phyloP scores from a whole-genome alignment of 2,888 invertebrate genomes.

The Tigriopus californicus region DNA sequence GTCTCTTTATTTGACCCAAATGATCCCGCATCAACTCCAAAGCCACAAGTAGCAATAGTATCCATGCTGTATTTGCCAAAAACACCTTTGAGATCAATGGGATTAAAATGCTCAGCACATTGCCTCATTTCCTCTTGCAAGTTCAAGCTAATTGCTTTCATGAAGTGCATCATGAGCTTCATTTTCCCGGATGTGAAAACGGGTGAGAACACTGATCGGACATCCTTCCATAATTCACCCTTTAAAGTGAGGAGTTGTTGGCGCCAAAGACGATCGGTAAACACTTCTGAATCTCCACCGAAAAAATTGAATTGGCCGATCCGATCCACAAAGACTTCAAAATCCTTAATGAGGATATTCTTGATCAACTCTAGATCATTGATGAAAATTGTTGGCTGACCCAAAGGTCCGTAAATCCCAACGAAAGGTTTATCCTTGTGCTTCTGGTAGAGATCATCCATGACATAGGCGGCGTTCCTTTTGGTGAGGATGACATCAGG shows the following conservation, averaged over 20 bases:
- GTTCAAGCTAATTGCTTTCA: not conserved
- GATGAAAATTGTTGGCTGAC: not conserved
- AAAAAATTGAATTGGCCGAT: not conserved
- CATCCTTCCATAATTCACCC: conserved; percentile 5
- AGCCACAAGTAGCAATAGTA: conserved; percentile 4
- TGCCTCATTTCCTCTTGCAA: not conserved
- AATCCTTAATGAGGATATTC: not conserved
- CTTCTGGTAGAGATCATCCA: too few relatives aligned
- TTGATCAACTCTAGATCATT: not conserved
- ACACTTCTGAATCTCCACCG: not conserved
- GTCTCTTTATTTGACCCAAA: not conserved
- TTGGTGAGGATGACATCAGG: too few relatives aligned
- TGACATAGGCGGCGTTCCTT: too few relatives aligned
- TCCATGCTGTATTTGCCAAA: conserved; percentile 11
- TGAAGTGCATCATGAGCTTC: conserved; percentile 6
- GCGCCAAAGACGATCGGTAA: not conserved
- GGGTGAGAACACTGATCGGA: conserved; percentile 5
- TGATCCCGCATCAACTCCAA: conserved; percentile 6
- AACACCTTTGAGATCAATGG: conserved; percentile 1
- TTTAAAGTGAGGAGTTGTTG: not conserved
- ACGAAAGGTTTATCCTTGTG: too few relatives aligned
- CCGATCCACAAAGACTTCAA: not conserved
- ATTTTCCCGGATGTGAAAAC: conserved; percentile 12
- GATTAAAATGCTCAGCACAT: not conserved
- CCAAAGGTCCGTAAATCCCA: not conserved